phyloP scores from a whole-genome alignment of 1,140 invertebrate genomes.

The Drosophila malerkotliana region DNA sequence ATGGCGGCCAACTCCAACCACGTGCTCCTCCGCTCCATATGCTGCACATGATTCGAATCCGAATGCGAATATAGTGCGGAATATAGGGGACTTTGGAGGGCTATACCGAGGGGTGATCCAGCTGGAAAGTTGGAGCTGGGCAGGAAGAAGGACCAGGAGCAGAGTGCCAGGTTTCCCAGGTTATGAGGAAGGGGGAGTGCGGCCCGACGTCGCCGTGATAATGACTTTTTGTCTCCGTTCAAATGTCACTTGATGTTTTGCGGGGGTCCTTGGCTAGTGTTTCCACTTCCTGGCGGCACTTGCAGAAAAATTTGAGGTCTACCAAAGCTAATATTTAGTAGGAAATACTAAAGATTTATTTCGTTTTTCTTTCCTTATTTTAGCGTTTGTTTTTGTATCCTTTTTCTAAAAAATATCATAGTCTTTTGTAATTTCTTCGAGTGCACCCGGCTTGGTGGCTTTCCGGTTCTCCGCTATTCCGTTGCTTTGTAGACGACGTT shows the following conservation, averaged over 20 bases:
- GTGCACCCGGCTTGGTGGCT: slow-evolving; percentile 6
- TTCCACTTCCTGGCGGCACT: slow-evolving; percentile 28
- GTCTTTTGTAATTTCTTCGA: not conserved
- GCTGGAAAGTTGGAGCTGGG: not conserved
- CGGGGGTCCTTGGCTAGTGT: slow-evolving; percentile 32
- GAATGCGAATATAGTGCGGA: slow-evolving; percentile 11
- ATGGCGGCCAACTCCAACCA: slow-evolving; percentile 32
- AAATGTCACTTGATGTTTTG: slow-evolving; percentile 77
- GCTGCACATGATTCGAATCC: slow-evolving; percentile 47
- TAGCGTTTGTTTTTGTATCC: too few species aligned
- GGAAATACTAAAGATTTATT: not conserved
- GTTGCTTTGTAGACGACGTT: slow-evolving; percentile 58
- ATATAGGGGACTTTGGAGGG: not conserved
- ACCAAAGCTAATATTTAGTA: not conserved
- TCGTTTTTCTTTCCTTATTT: not conserved
- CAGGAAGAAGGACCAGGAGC: not conserved
- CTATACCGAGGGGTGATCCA: slow-evolving; percentile 2
- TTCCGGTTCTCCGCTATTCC: slow-evolving; percentile 9
- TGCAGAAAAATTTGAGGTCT: not conserved
- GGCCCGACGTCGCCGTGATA: slow-evolving; percentile 71
- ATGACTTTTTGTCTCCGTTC: slow-evolving; percentile 80
- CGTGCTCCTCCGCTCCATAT: slow-evolving; percentile 63
- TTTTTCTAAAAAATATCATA: not conserved
- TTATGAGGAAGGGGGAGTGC: slow-evolving; percentile 4
- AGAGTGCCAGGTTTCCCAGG: not conserved